Percentiles rank a stretch among this genome's conserved stretches.
Evolutionary conservation across 2,888 invertebrate species (phyloP).

Genomic region (Drosophila infuscata): DNA sequence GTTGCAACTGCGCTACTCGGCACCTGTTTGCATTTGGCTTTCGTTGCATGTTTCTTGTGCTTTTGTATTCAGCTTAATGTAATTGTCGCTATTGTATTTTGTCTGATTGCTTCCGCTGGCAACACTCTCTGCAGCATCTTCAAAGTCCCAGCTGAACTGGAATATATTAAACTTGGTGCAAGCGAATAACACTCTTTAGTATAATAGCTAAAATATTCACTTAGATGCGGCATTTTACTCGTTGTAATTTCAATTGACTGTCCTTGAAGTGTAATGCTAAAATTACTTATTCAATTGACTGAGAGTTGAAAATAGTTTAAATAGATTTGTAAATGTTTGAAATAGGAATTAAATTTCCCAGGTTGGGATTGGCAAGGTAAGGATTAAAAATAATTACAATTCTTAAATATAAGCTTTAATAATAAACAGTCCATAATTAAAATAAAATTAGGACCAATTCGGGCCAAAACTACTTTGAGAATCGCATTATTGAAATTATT

Average conservation of each 20-base stretch:
- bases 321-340: background rate
- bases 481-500: constrained; percentile 1
- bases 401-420: background rate
- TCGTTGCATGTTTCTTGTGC: constrained; percentile 37
- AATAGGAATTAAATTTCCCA: background rate
- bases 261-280: background rate
- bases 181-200: background rate
- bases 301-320: background rate
- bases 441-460: background rate
- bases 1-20: constrained; percentile 26
- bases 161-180: background rate
- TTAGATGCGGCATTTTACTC: background rate
- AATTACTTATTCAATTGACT: background rate
- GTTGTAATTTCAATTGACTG: background rate
- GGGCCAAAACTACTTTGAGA: background rate
- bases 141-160: constrained; percentile 7
- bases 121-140: constrained; percentile 10
- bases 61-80: constrained; percentile 62
- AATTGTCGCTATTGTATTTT: constrained; percentile 69
- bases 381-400: background rate
- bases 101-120: constrained; percentile 68
- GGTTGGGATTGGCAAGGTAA: background rate
- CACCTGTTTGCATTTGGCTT: constrained; percentile 67
- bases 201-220: background rate
- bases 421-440: background rate